Evolutionary conservation across 1,140 invertebrate species (phyloP).

Genomic region (Mamestra configurata): DNA sequence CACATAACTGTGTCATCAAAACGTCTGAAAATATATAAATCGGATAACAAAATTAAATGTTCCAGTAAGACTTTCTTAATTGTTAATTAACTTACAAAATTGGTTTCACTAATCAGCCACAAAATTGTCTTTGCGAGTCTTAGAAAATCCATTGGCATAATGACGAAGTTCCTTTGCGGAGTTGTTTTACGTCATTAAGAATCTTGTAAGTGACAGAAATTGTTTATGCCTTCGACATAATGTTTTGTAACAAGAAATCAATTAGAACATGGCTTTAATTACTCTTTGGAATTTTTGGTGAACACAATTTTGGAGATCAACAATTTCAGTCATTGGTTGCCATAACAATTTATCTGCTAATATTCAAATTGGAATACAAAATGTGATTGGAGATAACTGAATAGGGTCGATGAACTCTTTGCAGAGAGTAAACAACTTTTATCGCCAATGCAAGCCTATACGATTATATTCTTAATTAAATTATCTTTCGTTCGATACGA

Average conservation of each 20-base stretch:
- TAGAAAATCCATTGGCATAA: constrained; percentile 8
- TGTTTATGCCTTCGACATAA: background rate
- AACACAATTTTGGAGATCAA: background rate
- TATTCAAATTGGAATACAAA: no score
- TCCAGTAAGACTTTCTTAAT: background rate
- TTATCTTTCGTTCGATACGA: no score
- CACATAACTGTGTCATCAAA: no score
- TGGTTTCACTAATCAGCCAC: background rate
- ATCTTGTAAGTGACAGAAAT: constrained; percentile 9
- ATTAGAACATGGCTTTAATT: background rate
- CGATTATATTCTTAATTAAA: no score
- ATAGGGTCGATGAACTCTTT: no score
- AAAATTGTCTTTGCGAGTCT: background rate
- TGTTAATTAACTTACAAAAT: background rate
- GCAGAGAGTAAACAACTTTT: no score
- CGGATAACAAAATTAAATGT: no score
- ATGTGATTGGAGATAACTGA: no score
- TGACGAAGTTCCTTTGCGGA: constrained; percentile 6
- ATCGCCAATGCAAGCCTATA: no score
- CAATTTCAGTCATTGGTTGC: no score
- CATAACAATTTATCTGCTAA: no score
- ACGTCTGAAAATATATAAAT: no score
- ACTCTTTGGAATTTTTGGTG: background rate
- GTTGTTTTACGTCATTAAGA: background rate
- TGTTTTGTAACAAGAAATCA: background rate